Conservation (phyloP, 1,140 invertebrate species). For the Brachionus rotundiformis region DNA sequence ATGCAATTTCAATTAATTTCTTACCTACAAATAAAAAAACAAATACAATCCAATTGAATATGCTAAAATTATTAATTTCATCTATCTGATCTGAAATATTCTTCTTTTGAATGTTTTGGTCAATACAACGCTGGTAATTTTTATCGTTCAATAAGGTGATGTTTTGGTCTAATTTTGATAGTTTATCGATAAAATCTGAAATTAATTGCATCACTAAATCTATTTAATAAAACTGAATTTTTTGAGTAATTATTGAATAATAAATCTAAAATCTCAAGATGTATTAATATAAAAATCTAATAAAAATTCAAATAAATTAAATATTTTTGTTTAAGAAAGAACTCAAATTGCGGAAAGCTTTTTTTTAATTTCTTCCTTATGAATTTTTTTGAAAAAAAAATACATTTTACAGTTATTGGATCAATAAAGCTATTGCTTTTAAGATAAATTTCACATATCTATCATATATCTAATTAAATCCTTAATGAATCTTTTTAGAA, state of each 20-base stretch:
- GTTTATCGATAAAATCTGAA: neutral
- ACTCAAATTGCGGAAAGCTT: neutral
- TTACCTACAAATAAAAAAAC: neutral
- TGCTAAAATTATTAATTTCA: neutral
- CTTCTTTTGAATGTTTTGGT: neutral
- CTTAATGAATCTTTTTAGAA: neutral
- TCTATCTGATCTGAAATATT: neutral
- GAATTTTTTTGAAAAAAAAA: neutral
- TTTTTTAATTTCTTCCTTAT: neutral
- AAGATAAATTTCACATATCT: neutral
- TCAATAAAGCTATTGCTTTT: neutral
- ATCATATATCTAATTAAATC: neutral
- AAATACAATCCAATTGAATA: neutral
- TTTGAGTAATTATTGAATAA: neutral
- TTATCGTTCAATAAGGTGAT: neutral
- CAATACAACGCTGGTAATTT: neutral
- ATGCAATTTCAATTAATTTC: no score
- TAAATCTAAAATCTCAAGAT: neutral
- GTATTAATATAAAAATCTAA: neutral
- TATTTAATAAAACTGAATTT: neutral
- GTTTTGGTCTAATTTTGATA: neutral
- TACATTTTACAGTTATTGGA: neutral
- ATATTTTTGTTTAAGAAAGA: neutral
- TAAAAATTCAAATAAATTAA: neutral
- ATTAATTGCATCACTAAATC: slow-evolving; percentile 10